These are phyloP conservation scores for Centropristis striata DNA, from an alignment of 2,113 vertebrate species.

Conservation along the genomic window DNA sequence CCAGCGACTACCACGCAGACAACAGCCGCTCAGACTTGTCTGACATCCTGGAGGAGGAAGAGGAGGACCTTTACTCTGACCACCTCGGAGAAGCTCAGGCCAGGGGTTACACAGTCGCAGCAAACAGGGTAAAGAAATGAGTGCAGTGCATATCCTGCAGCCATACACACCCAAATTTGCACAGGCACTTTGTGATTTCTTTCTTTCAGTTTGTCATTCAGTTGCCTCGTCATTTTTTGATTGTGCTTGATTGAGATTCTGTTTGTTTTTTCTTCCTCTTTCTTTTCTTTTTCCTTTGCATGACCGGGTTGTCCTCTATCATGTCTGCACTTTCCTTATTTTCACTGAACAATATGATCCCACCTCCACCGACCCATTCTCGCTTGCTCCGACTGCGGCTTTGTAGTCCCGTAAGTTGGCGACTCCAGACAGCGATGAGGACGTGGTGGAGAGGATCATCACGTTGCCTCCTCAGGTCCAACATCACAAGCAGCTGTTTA, in stretches of 20 bases:
- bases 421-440: constrained; percentile 93
- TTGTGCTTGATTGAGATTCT: constrained; percentile 51
- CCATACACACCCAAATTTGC: not conserved
- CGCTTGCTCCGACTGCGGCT: constrained; percentile 32
- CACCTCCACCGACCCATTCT: constrained; percentile 43
- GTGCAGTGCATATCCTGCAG: not conserved
- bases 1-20: constrained; percentile 87
- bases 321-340: constrained; percentile 51
- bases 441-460: constrained; percentile 92
- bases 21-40: constrained; percentile 95
- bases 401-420: constrained; percentile 86
- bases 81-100: constrained; percentile 71
- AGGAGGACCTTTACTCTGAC: constrained; percentile 91
- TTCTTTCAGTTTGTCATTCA: constrained; percentile 30
- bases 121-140: constrained; percentile 87
- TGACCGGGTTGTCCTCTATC: constrained; percentile 37
- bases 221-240: constrained; percentile 33
- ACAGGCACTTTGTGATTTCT: not conserved
- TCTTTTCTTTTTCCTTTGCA: constrained; percentile 67
- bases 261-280: constrained; percentile 55
- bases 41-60: constrained; percentile 97
- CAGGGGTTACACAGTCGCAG: constrained; percentile 72
- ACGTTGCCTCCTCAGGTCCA: constrained; percentile 89
- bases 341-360: constrained; percentile 42
- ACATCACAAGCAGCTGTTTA: constrained; percentile 91